Evolutionary conservation across 1,140 invertebrate species (phyloP).

Genomic region (Aphelinus certus): DNA sequence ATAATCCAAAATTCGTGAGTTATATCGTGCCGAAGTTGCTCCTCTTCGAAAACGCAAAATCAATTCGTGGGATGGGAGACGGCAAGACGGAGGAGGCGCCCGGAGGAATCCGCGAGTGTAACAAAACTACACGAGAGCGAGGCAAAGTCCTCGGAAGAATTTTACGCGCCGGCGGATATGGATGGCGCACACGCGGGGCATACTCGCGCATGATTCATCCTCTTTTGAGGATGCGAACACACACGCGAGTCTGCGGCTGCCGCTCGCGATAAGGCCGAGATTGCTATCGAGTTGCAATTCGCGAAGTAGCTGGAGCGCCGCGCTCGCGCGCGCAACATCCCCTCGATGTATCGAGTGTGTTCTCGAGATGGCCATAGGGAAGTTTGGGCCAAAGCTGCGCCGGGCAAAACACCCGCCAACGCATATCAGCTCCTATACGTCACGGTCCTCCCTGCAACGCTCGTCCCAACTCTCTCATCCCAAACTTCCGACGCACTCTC

Average conservation of each 20-base stretch:
- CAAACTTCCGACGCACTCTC: too few relatives aligned
- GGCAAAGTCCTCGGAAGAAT: slow-evolving; percentile 2
- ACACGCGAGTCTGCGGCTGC: neutral
- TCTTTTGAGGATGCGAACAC: too few relatives aligned
- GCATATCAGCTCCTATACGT: too few relatives aligned
- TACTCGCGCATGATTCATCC: neutral
- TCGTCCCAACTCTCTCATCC: too few relatives aligned
- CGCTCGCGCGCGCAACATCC: neutral
- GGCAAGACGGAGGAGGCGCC: too few relatives aligned
- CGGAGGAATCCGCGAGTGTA: too few relatives aligned
- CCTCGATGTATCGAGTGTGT: slow-evolving; percentile 23
- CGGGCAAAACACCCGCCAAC: neutral
- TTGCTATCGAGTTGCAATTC: slow-evolving; percentile 46
- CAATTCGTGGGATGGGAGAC: too few relatives aligned
- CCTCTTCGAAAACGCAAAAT: too few relatives aligned
- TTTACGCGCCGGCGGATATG: neutral
- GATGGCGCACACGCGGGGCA: neutral
- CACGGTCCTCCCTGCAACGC: too few relatives aligned
- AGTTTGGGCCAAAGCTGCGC: neutral
- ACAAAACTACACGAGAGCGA: too few relatives aligned
- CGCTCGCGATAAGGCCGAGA: slow-evolving; percentile 51
- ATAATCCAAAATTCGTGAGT: neutral
- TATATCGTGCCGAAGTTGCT: too few relatives aligned
- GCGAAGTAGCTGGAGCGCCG: slow-evolving; percentile 6
- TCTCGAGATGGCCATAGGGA: neutral